A percentile compares a stretch with the other conserved stretches of the same genome.
Conservation (phyloP, 2,113 vertebrate genomes). For the Baryphthengus martii region DNA sequence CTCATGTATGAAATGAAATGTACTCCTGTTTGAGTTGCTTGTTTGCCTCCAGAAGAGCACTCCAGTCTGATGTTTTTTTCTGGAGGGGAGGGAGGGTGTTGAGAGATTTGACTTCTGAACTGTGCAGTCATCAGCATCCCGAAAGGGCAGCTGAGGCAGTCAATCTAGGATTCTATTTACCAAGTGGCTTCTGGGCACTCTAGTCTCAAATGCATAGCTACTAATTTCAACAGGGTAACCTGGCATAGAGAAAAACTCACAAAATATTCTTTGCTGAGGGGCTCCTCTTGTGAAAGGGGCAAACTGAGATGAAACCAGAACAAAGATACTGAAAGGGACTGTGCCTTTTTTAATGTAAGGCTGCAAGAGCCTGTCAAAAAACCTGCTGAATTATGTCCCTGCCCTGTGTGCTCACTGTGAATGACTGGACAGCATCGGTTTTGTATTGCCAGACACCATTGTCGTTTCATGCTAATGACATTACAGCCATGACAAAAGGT, state of each 20-base stretch:
- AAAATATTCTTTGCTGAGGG: neutral
- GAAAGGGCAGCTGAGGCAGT: conserved; percentile 46
- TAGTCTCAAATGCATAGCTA: neutral
- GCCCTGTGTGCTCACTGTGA: neutral
- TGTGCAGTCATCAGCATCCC: conserved; percentile 4
- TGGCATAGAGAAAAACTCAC: neutral
- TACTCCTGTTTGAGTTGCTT: neutral
- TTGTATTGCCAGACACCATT: neutral
- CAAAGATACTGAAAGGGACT: neutral
- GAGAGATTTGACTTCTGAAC: conserved; percentile 24
- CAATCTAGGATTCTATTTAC: neutral
- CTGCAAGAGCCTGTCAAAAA: neutral
- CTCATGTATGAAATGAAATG: neutral
- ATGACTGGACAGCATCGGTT: neutral
- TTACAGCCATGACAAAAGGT: neutral
- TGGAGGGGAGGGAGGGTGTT: conserved; percentile 34
- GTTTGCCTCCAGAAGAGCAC: conserved; percentile 23
- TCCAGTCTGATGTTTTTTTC: conserved; percentile 3
- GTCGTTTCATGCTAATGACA: neutral
- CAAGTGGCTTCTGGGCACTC: conserved; percentile 36
- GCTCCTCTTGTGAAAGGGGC: neutral
- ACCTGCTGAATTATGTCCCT: neutral
- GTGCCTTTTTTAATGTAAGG: neutral
- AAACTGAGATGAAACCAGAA: neutral
- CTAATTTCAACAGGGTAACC: neutral